Evolutionary conservation across 2,888 invertebrate genomes (phyloP).

Genomic region (Nomada hirtipes): DNA sequence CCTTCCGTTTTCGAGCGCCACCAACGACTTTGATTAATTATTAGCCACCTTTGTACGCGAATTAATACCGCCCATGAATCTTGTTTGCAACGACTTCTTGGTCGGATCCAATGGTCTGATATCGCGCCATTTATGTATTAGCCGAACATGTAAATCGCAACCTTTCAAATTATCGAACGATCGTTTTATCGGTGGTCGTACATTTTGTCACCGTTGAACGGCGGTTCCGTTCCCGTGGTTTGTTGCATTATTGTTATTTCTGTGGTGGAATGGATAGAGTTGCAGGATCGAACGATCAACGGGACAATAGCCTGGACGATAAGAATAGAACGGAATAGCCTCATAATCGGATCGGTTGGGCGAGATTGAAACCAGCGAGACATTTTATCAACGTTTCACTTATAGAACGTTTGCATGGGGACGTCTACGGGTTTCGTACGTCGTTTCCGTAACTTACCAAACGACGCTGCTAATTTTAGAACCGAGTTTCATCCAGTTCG

Average conservation of each 20-base stretch:
- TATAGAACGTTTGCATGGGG: background rate
- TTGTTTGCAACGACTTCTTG: constrained; percentile 12
- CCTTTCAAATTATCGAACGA: background rate
- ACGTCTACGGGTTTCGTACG: background rate
- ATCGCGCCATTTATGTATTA: constrained; percentile 2
- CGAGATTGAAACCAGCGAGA: background rate
- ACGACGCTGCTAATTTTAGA: constrained; percentile 21
- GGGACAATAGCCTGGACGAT: background rate
- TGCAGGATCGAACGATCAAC: background rate
- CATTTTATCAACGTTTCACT: background rate
- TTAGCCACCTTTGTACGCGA: constrained; percentile 7
- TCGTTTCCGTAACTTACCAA: constrained; percentile 8
- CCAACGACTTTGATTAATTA: constrained; percentile 29
- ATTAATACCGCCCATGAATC: constrained; percentile 9
- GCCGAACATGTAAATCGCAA: constrained; percentile 4
- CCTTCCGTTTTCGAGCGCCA: background rate
- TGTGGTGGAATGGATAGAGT: background rate
- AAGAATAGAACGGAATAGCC: background rate
- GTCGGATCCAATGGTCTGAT: background rate
- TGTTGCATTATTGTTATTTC: background rate
- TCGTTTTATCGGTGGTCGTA: background rate
- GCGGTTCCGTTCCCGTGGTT: background rate
- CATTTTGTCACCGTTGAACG: background rate
- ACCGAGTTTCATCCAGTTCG: constrained; percentile 14
- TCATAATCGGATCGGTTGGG: background rate